Conservation (phyloP, 2,113 vertebrate genomes). For the Motacilla alba region DNA sequence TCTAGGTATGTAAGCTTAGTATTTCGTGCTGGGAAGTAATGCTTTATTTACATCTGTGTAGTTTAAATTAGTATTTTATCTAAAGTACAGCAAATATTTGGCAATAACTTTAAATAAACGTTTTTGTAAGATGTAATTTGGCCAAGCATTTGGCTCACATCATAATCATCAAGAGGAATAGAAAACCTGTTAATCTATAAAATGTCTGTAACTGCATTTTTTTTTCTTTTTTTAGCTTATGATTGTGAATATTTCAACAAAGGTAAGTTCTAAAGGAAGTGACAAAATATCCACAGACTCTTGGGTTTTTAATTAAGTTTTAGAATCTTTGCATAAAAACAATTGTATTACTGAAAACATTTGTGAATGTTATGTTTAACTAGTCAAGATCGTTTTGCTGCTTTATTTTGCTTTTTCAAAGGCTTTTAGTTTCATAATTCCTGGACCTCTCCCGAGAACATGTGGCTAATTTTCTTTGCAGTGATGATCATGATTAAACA, state of each 20-base stretch:
- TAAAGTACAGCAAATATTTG: background rate
- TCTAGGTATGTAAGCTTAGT: background rate
- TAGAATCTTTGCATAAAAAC: background rate
- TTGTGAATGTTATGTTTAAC: background rate
- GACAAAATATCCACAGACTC: background rate
- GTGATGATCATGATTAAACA: background rate
- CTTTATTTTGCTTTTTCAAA: background rate
- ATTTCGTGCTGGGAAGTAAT: background rate
- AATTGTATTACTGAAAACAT: background rate
- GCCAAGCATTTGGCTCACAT: background rate
- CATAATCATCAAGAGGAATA: rapidly evolving
- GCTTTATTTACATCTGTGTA: background rate
- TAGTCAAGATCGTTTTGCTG: background rate
- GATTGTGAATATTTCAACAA: conserved; percentile 99
- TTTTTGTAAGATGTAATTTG: background rate
- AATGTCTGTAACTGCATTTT: background rate
- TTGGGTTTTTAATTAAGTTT: background rate
- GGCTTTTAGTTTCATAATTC: background rate
- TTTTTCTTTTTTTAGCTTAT: conserved; percentile 82
- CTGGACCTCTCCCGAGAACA: background rate
- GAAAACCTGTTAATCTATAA: background rate
- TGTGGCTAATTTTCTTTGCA: background rate
- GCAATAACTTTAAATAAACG: background rate
- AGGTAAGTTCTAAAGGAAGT: conserved; percentile 74
- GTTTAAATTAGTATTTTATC: background rate